phyloP scores from a whole-genome alignment of 2,113 vertebrate species.

The Callopanchax toddi region DNA sequence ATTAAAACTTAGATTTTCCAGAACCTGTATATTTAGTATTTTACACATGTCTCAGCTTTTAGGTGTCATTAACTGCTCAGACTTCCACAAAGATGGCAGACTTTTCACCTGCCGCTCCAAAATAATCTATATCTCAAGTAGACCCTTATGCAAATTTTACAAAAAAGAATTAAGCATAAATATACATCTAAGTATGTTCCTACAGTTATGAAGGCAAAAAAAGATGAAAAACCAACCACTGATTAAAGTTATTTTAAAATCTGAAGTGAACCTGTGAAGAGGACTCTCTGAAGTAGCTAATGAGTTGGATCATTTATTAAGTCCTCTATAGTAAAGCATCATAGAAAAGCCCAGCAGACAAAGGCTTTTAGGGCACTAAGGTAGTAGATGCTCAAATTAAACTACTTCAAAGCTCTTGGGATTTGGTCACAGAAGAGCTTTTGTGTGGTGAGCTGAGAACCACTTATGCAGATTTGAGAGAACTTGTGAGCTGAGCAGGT shows the following conservation, averaged over 20 bases:
- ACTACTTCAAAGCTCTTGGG: constrained; percentile 31
- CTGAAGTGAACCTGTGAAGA: neutral
- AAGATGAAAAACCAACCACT: constrained; percentile 4
- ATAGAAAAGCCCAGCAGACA: constrained; percentile 18
- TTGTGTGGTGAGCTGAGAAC: constrained; percentile 14
- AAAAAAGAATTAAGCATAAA: no score
- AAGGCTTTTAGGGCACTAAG: constrained; percentile 42
- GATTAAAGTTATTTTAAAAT: constrained; percentile 15
- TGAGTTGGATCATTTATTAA: constrained; percentile 34
- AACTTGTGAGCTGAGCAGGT: neutral
- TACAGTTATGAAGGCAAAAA: neutral
- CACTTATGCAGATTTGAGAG: constrained; percentile 30
- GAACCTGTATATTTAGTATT: no score
- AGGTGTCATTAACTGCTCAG: no score
- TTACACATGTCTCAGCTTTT: no score
- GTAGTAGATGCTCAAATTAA: constrained; percentile 35
- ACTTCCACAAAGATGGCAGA: no score
- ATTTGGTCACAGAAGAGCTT: constrained; percentile 14
- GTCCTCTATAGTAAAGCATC: constrained; percentile 13
- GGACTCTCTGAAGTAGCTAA: constrained; percentile 25
- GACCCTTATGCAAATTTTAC: no score
- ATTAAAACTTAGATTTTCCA: no score
- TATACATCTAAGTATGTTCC: no score
- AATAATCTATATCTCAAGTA: no score
- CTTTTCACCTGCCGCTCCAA: no score